Base-by-base conservation (phyloP, 2,113 vertebrate genomes). In the Triplophysa siluroides region DNA sequence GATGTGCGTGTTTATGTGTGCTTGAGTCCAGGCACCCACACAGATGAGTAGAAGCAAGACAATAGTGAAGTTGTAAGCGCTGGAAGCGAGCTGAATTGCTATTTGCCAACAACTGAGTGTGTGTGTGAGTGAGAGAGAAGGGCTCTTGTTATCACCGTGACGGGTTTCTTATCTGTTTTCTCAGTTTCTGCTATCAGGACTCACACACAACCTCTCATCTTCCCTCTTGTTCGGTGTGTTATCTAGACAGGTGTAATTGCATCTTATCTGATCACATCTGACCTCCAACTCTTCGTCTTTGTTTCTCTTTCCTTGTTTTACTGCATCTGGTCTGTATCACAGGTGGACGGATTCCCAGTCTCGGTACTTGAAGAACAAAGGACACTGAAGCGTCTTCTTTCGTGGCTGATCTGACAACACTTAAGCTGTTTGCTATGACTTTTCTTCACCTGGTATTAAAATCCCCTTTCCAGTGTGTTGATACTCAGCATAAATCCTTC, bases 181-280 rank as follows among this genome's bases (percentile, higher is more conserved):
- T 24, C 19, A 62, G 18, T 63, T 50, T 76, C 45, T 54, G 3
- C 23, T 23, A 63, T 52, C 62, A 38, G 75, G 26, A 81, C 64
- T 52, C 83, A 78, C 52, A 69, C 77, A 64, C 70, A 63, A 9
- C 13, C 60, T 43, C 13, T 43, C 33, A 69, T 78, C 76, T 72
- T 54, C 19, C 3, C 29, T 33, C 61, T 61, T 61, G 73, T 69
- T 69, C 76, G 70, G 71, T 19, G 56, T 78, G 63, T 77, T 81
- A 75, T 83, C 80, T 81, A 65, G 12, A 73, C 80, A 82, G 78
- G 83, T 82, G 68, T 83, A 82, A 85, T 87, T 83, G 71, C 60
- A 56, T 65, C 68, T 69, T 72, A 65, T 76, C 68, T 76, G 76
- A 75, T 56, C 77, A 33, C 33, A 74, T 62, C 23, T 66, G 24